Evolutionary conservation across 2,888 invertebrate genomes (phyloP).

Genomic region (Nomada lathburiana): DNA sequence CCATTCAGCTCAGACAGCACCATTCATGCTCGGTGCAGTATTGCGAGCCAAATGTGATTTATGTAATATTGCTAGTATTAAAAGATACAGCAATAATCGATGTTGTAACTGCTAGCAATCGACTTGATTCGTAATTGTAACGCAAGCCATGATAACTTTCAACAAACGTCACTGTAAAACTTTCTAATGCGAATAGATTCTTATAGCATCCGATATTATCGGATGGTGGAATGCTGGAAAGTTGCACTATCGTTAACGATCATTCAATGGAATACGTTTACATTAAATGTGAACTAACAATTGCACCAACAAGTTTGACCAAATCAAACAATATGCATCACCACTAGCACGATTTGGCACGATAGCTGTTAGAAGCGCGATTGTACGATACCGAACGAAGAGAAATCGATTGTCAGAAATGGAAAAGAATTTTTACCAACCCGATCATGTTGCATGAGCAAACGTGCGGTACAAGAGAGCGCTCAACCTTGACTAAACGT

Average conservation of each 20-base stretch:
- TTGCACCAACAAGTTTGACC: background rate
- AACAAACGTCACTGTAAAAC: background rate
- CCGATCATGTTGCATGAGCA: conserved; percentile 70
- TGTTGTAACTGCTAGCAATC: background rate
- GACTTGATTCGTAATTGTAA: background rate
- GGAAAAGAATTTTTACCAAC: conserved; percentile 63
- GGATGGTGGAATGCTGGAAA: background rate
- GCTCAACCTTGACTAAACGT: conserved; percentile 76
- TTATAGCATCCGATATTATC: background rate
- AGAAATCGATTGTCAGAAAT: background rate
- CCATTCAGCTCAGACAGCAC: background rate
- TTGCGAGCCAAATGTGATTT: background rate
- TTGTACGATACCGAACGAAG: background rate
- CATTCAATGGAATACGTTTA: background rate
- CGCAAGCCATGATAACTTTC: background rate
- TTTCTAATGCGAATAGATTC: background rate
- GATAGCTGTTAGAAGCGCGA: background rate
- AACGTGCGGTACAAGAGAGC: conserved; percentile 50
- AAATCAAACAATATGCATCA: too few relatives aligned
- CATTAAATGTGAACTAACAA: background rate
- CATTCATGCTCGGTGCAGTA: background rate
- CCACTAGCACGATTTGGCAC: background rate
- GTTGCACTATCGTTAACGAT: background rate
- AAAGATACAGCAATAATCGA: background rate
- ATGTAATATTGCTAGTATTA: background rate